phyloP scores from a whole-genome alignment of 2,113 vertebrate genomes.

The Eubucco bourcierii region DNA sequence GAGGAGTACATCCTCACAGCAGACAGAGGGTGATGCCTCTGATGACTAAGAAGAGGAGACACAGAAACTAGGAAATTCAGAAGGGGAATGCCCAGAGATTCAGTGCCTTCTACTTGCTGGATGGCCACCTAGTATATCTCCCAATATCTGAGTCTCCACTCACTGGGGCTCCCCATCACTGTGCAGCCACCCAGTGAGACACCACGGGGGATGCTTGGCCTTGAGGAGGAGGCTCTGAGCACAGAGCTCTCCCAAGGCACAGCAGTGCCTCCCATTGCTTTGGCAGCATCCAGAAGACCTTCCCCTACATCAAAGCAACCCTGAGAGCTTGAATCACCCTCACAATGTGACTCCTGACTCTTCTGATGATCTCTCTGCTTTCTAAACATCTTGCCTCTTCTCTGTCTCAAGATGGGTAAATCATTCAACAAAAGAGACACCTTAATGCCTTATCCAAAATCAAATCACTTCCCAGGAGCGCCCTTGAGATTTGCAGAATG shows the following conservation, averaged over 20 bases:
- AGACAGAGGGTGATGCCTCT: not conserved
- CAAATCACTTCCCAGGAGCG: rapidly evolving
- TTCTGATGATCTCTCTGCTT: not conserved
- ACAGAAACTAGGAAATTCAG: not conserved
- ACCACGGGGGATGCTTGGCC: not conserved
- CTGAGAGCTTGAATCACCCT: not conserved
- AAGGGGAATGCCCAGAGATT: not conserved
- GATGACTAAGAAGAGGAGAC: not conserved
- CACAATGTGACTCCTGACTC: not conserved
- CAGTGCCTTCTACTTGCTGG: rapidly evolving
- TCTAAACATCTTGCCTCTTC: not conserved
- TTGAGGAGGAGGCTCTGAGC: not conserved
- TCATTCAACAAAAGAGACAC: not conserved
- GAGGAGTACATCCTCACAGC: rapidly evolving
- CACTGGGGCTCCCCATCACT: not conserved
- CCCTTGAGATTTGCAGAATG: not conserved
- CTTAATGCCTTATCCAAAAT: not conserved
- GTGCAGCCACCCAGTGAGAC: not conserved
- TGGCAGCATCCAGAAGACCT: not conserved
- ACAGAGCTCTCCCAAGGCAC: not conserved
- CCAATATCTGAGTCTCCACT: not conserved
- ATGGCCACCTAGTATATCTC: rapidly evolving
- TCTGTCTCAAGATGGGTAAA: not conserved
- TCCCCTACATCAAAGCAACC: not conserved
- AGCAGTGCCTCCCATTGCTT: not conserved